Evolutionary conservation across 2,888 invertebrate species (phyloP), one percentile per base, ranked within the genome.

Genomic region (Tyria jacobaeae): DNA sequence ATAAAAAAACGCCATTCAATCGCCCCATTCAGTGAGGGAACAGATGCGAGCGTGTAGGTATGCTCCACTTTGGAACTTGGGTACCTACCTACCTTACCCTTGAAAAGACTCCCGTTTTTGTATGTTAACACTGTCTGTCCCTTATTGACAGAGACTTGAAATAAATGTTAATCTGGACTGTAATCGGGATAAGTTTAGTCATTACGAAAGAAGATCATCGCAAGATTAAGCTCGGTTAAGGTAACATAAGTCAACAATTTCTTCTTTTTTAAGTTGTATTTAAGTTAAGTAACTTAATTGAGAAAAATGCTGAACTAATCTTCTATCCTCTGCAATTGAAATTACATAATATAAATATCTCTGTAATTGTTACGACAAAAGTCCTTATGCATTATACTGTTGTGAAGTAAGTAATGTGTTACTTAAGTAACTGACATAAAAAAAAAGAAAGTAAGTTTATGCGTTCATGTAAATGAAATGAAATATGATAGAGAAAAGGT

Each of bases 11-110:
- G 67, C 68, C 75, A 79, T 78, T 79, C 73, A 80, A 64, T 76
- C 69, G 69, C 73, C 72, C 75, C 82, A 82, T 81, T 81, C 76
- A 81, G 64, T 69, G 64, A 68, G 58, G 66, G 78, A 81, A 80
- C 83, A 81, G 82, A 82, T 83, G 82, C 74, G 73, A 66, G 55
- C 71, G 64, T 57, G 57, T 62, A 66, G 54, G 61, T 66, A 59
- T 62, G 68, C 70, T 65, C 64, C 62, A 71, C 67, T 71, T 74
- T 62, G 62, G 64, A n/a, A n/a, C n/a, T n/a, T n/a, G n/a, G n/a
- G n/a, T n/a, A n/a, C n/a, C n/a, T n/a, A n/a, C n/a, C n/a, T 61
- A 66, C 56, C 67, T 67, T 69, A 75, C 76, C 75, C 74, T 75
- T 76, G 75, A 71, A 73, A 70, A 56, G 53, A 24, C 61, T 69